phyloP scores from a whole-genome alignment of 2,113 vertebrate species.

The Silurus asotus region DNA sequence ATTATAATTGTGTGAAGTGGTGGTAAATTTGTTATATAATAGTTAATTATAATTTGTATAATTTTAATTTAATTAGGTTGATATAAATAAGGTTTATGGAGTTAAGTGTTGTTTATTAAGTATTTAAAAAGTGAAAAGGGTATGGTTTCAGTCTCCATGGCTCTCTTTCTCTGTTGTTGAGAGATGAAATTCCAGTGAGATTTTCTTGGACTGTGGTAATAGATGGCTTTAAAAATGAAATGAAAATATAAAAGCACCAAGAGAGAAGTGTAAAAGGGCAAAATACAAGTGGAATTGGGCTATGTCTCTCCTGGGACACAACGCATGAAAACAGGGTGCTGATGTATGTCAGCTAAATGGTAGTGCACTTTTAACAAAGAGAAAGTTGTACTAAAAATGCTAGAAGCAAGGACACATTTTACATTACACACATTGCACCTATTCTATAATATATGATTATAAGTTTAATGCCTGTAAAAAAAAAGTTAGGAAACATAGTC shows the following conservation, averaged over 20 bases:
- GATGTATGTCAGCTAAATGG: neutral
- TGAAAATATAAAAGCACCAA: neutral
- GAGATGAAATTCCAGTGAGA: neutral
- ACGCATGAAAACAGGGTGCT: neutral
- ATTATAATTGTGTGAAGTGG: neutral
- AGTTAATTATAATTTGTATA: neutral
- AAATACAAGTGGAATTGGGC: neutral
- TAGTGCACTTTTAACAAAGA: neutral
- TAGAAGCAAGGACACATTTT: neutral
- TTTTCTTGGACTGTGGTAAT: neutral
- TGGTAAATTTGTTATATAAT: neutral
- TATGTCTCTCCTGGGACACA: slow-evolving; percentile 2
- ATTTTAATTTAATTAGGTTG: neutral
- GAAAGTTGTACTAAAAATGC: neutral
- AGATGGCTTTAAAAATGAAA: neutral
- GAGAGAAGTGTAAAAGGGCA: neutral
- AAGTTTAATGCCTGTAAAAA: neutral
- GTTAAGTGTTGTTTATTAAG: neutral
- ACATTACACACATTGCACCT: too few species aligned
- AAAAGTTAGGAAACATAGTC: too few species aligned
- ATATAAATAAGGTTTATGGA: neutral
- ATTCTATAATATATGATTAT: neutral
- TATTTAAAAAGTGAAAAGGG: neutral
- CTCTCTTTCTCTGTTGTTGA: neutral
- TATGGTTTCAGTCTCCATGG: neutral